Base-by-base conservation (phyloP, 2,888 invertebrate species). In the Stenurella melanura region DNA sequence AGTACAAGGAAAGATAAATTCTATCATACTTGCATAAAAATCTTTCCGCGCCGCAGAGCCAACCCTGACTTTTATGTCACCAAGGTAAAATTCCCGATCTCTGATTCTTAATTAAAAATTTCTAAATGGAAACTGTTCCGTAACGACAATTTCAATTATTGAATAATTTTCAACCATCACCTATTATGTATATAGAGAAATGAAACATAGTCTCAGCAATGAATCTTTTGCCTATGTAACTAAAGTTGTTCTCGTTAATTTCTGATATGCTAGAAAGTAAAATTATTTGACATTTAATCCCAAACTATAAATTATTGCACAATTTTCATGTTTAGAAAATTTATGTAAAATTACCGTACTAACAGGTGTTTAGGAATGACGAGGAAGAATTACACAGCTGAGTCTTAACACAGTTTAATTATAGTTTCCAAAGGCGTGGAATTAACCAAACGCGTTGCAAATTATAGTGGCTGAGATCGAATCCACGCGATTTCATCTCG, bases 401-500 rank as follows among this genome's bases (percentile, higher is more conserved):
- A 11, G 34, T 21, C 80, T 80, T 77, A 79, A 79, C 80, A 78
- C 80, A 80, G 82, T 84, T 82, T 87, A 87, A 87, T 87, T 87
- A 87, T 84, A 83, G 85, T 86, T 85, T 85, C 84, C 85, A 83
- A 82, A 83, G 85, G 86, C 87, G 70, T 70, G 60, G 70, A 60
- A 60, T 60, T 21, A 60, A 70, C 19, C 60, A 50, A 70, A 60
- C 42, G 70, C 70, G 85, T 86, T 84, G 87, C 85, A 87, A 86
- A 87, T 87, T 87, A 87, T 84, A 86, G 86, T 84, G 84, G 81
- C 80, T 80, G 82, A 81, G 81, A 82, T 82, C 82, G 84, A 81
- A 83, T 84, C 83, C 83, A 80, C 80, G 84, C 83, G 86, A 87
- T 87, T 84, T 82, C 87, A 87, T 87, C 86, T 87, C 82, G 84